Percentiles rank a stretch among this genome's conserved stretches.
phyloP scores from a whole-genome alignment of 2,888 invertebrate genomes.

The Schrankia costaestrigalis region DNA sequence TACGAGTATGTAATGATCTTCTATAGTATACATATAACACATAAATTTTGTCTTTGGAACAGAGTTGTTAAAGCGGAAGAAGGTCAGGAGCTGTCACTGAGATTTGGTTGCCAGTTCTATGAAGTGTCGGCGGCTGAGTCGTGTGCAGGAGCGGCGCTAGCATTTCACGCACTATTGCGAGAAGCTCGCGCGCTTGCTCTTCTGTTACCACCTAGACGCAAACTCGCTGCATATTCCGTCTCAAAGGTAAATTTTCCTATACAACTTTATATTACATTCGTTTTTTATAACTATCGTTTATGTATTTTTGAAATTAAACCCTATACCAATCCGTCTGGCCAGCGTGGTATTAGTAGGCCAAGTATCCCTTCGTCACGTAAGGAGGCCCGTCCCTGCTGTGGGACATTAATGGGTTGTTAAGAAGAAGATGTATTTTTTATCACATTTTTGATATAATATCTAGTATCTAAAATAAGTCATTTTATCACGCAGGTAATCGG shows the following conservation, averaged over 20 bases:
- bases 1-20: no score
- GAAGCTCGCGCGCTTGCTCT: constrained; percentile 89
- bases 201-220: constrained; percentile 84
- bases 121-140: constrained; percentile 92
- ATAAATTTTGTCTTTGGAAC: constrained; percentile 38
- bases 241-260: constrained; percentile 84
- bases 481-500: constrained; percentile 80
- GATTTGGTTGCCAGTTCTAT: constrained; percentile 90
- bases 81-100: constrained; percentile 88
- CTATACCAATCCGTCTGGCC: no score
- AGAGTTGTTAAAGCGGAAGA: constrained; percentile 90
- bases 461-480: background rate
- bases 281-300: no score
- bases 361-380: no score
- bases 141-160: constrained; percentile 89
- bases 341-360: no score
- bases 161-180: constrained; percentile 87
- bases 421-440: no score
- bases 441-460: background rate
- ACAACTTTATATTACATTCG: no score
- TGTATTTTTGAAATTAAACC: no score
- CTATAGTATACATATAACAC: background rate
- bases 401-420: no score
- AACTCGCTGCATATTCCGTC: constrained; percentile 88
- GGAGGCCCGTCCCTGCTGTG: no score